Evolutionary conservation across 2,888 invertebrate genomes (phyloP), one percentile per base, ranked within the genome.

Genomic region (Bruchidius siliquastri): DNA sequence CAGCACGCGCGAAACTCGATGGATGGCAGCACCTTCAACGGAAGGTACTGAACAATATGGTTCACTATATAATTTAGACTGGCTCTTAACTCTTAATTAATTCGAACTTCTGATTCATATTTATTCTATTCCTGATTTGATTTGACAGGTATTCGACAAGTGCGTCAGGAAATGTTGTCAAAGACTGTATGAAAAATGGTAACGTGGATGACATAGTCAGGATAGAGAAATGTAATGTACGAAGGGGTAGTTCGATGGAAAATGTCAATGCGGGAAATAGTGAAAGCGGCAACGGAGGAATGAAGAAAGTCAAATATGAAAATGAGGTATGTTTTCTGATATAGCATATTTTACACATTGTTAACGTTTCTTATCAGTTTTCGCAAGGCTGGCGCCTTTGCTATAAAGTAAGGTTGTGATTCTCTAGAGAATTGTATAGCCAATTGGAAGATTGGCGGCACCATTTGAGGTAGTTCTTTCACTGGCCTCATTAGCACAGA

Each of bases 291-390:
- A 68, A 68, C 68, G 85, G 85, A 69, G 80, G 79, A 67, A 73
- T 85, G 80, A 86, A 86, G 80, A 86, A 86, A 74, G 78, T 86
- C 30, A 86, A 85, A 78, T 86, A 84, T 77, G 86, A 85, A 77
- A 84, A 81, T 77, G 86, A 86, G 85, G 86, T 86, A 77, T 80
- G 79, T 75, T 32, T 21, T 32, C 30, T n/a, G n/a, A n/a, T n/a
- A n/a, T n/a, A n/a, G n/a, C n/a, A n/a, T n/a, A n/a, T n/a, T n/a
- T n/a, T n/a, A n/a, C n/a, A n/a, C n/a, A n/a, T n/a, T n/a, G n/a
- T n/a, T n/a, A n/a, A n/a, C n/a, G n/a, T n/a, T n/a, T n/a, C n/a
- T n/a, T n/a, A n/a, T n/a, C n/a, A n/a, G n/a, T n/a, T n/a, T n/a
- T n/a, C n/a, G n/a, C n/a, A n/a, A n/a, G n/a, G n/a, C n/a, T n/a